phyloP scores from a whole-genome alignment of 1,140 invertebrate species.

The Polyergus mexicanus region DNA sequence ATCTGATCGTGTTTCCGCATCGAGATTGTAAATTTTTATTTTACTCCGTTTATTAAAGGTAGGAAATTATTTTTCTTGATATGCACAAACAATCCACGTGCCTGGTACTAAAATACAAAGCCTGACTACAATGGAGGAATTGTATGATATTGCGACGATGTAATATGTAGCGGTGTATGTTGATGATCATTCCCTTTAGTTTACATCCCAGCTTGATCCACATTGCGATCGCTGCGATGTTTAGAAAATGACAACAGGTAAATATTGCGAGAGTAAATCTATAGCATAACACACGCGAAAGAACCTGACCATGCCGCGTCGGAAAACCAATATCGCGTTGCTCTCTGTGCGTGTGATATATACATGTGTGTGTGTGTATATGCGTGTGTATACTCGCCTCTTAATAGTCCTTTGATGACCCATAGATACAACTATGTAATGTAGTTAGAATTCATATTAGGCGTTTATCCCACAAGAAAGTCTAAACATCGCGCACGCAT shows the following conservation, averaged over 20 bases:
- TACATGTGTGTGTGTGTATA: neutral
- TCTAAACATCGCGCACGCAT: neutral
- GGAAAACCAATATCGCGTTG: constrained; percentile 41
- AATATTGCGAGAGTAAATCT: constrained; percentile 32
- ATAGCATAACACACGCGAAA: neutral
- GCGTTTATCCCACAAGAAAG: constrained; percentile 1
- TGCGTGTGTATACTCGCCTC: neutral
- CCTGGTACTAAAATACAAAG: constrained; percentile 13
- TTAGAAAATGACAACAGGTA: constrained; percentile 44
- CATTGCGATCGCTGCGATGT: constrained; percentile 23
- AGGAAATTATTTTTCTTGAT: constrained; percentile 5
- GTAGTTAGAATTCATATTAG: constrained; percentile 27
- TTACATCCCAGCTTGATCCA: constrained; percentile 27
- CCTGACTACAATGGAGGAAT: constrained; percentile 16
- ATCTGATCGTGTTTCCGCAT: neutral
- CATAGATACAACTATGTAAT: constrained; percentile 5
- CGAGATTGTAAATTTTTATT: constrained; percentile 40
- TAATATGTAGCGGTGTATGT: neutral
- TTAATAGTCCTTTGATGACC: constrained; percentile 33
- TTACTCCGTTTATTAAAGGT: neutral
- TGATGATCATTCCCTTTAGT: neutral
- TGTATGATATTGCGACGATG: constrained; percentile 16
- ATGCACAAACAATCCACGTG: constrained; percentile 19
- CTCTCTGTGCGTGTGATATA: neutral
- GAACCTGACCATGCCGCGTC: neutral